Percentiles rank a stretch among this genome's conserved stretches.
Evolutionary conservation across 1,140 invertebrate genomes (phyloP).

Genomic region (Penaeus chinensis): DNA sequence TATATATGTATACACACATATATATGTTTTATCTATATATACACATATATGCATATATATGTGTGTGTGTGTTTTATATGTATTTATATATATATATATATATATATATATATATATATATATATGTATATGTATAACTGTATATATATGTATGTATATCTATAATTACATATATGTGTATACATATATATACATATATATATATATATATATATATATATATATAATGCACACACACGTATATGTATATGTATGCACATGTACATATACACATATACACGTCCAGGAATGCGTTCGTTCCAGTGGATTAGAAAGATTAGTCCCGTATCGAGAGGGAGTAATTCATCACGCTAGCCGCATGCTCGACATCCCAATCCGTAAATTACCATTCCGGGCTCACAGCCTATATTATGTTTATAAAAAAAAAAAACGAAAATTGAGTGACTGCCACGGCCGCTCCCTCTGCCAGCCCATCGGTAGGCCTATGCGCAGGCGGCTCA

Average conservation of each 20-base stretch:
- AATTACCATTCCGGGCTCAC: too few species aligned
- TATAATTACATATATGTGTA: background rate
- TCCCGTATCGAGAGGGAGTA: background rate
- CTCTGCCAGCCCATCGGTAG: too few species aligned
- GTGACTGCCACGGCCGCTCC: too few species aligned
- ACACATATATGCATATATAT: background rate
- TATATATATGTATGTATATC: background rate
- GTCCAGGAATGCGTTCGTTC: background rate
- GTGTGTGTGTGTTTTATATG: background rate
- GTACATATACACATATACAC: background rate
- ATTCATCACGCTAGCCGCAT: background rate
- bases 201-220: background rate
- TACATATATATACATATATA: background rate
- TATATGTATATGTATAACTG: background rate
- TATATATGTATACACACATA: background rate
- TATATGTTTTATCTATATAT: too few species aligned
- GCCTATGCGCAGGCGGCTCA: too few species aligned
- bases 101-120: slow-evolving; percentile 7
- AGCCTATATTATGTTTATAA: too few species aligned
- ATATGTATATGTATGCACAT: background rate
- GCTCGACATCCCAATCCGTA: too few species aligned
- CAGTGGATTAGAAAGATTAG: background rate
- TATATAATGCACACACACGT: background rate
- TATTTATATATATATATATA: background rate
- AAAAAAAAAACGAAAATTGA: too few species aligned